Evolutionary conservation across 2,113 vertebrate species (phyloP).

Genomic region (Corapipo altera): DNA sequence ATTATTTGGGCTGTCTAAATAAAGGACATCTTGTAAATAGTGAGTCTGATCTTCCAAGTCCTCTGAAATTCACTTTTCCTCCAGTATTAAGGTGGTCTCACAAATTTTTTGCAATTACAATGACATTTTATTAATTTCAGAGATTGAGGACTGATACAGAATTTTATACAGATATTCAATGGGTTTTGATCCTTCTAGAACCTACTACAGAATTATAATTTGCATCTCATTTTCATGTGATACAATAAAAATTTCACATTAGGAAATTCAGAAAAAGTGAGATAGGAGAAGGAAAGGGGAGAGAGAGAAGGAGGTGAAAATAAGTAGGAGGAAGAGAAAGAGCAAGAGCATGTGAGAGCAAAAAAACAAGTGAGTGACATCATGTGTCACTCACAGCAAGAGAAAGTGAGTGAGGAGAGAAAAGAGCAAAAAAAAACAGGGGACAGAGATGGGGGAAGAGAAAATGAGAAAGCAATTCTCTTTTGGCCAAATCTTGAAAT

Average conservation of each 20-base stretch:
- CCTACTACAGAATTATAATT: neutral
- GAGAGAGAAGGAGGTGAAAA: neutral
- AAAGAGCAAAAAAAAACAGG: neutral
- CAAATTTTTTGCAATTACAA: neutral
- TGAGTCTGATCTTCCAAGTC: neutral
- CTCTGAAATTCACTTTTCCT: neutral
- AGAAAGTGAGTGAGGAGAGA: fast-evolving
- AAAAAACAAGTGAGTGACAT: neutral
- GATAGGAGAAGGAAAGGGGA: neutral
- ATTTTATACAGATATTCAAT: neutral
- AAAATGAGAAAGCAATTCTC: neutral
- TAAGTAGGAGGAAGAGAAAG: neutral
- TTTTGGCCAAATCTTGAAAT: neutral
- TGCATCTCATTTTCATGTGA: neutral
- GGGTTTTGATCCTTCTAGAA: neutral
- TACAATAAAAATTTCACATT: neutral
- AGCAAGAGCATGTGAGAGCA: fast-evolving
- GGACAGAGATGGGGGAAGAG: fast-evolving
- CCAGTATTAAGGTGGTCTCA: neutral
- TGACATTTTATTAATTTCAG: neutral
- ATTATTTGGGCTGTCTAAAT: neutral
- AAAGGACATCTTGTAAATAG: neutral
- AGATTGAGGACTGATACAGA: neutral
- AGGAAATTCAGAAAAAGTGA: neutral
- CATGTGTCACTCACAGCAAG: too few species aligned